phyloP scores from a whole-genome alignment of 2,888 invertebrate genomes.

The Microdon myrmicae region DNA sequence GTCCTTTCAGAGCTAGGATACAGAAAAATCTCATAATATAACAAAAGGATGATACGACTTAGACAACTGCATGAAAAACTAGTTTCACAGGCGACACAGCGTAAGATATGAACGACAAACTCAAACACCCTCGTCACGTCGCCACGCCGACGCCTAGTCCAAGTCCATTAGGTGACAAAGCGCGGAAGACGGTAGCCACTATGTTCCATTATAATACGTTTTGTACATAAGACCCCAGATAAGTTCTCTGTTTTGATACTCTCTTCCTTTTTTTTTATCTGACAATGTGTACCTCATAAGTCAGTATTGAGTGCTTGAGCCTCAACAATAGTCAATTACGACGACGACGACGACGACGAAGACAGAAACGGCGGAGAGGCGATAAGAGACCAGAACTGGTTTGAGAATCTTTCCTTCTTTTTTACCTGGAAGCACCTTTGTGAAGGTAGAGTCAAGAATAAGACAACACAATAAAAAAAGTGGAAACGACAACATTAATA shows the following conservation, averaged over 20 bases:
- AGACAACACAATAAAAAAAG: slow-evolving; percentile 9
- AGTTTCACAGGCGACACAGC: too few relatives aligned
- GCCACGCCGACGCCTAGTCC: slow-evolving; percentile 13
- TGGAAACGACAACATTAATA: slow-evolving; percentile 10
- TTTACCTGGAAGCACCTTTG: slow-evolving; percentile 42
- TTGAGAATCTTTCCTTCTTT: slow-evolving; percentile 19
- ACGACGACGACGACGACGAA: slow-evolving; percentile 1
- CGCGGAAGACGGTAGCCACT: slow-evolving; percentile 47
- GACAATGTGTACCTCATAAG: slow-evolving; percentile 33
- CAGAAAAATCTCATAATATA: too few relatives aligned
- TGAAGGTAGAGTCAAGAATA: slow-evolving; percentile 23
- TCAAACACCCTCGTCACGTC: background rate
- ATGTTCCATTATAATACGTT: slow-evolving; percentile 43
- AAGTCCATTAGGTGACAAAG: slow-evolving; percentile 39
- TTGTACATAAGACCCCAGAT: slow-evolving; percentile 33
- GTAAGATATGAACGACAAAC: slow-evolving; percentile 6
- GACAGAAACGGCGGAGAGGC: slow-evolving; percentile 9
- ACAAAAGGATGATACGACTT: too few relatives aligned
- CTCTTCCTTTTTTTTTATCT: slow-evolving; percentile 17
- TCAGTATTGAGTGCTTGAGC: slow-evolving; percentile 37
- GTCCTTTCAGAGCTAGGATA: too few relatives aligned
- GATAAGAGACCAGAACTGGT: slow-evolving; percentile 30
- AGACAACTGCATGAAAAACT: too few relatives aligned
- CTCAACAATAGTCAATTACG: slow-evolving; percentile 12
- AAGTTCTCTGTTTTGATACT: slow-evolving; percentile 18